Conservation (phyloP, 2,113 vertebrate species). For the Coryphaenoides rupestris region DNA sequence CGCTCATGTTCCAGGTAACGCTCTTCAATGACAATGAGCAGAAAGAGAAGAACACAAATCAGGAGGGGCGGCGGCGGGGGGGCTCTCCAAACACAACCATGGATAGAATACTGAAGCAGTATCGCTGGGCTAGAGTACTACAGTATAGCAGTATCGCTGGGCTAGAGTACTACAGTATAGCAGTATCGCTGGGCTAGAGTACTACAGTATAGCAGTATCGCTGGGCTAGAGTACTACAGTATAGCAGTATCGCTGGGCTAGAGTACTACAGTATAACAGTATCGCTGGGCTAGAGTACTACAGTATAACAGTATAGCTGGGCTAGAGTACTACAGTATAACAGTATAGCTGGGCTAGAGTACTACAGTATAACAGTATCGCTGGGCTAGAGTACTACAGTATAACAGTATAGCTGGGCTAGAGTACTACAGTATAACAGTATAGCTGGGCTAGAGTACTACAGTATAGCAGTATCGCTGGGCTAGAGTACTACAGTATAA, state of each 20-base stretch:
- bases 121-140: conserved; percentile 25
- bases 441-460: conserved; percentile 34
- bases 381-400: conserved; percentile 36
- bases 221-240: conserved; percentile 24
- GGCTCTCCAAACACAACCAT: conserved; percentile 14
- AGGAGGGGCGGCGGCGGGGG: too few relatives aligned
- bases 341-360: conserved; percentile 23
- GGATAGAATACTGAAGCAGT: conserved; percentile 45
- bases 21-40: conserved; percentile 31
- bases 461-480: conserved; percentile 23
- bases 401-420: conserved; percentile 25
- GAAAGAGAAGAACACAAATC: conserved; percentile 18
- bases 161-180: too few relatives aligned
- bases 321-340: conserved; percentile 38
- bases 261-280: conserved; percentile 33
- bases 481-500: conserved; percentile 29
- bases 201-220: conserved; percentile 28
- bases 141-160: too few relatives aligned
- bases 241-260: conserved; percentile 27
- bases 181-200: conserved; percentile 28
- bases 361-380: conserved; percentile 19
- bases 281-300: conserved; percentile 24
- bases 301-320: conserved; percentile 24
- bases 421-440: conserved; percentile 23
- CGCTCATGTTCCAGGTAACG: conserved; percentile 16